Conservation (phyloP, 2,797 vertebrate genomes). For the Streptopelia turtur region DNA sequence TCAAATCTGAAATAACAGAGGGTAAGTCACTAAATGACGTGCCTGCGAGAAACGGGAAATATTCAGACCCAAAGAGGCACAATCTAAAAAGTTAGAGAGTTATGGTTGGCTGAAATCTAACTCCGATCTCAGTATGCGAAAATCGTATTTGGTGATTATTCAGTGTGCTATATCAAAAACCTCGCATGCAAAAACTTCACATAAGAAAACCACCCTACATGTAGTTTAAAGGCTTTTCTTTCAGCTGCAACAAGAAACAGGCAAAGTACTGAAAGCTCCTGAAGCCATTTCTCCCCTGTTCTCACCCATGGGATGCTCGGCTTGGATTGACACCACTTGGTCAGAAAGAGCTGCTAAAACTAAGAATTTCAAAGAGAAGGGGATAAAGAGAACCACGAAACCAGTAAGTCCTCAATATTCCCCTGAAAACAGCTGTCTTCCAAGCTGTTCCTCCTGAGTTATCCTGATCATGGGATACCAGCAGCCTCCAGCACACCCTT, state of each 20-base stretch:
- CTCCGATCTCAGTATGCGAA: neutral
- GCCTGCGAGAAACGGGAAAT: neutral
- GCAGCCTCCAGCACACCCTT: neutral
- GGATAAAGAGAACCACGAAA: neutral
- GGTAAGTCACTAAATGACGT: neutral
- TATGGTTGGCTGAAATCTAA: neutral
- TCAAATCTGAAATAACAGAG: neutral
- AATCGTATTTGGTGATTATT: neutral
- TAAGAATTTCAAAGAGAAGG: neutral
- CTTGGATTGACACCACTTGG: neutral
- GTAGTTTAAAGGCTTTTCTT: neutral
- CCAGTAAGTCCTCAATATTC: neutral
- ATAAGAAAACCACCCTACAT: neutral
- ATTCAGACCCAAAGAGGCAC: neutral
- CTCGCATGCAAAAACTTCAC: accelerated
- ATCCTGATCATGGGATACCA: neutral
- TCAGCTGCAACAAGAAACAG: neutral
- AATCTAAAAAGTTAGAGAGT: neutral
- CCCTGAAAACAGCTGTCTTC: neutral
- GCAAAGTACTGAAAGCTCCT: neutral
- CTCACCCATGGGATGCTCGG: neutral
- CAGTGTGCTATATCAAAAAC: neutral
- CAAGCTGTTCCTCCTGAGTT: neutral
- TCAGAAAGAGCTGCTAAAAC: neutral
- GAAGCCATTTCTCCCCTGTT: neutral